Evolutionary conservation across 2,888 invertebrate species (phyloP), one percentile per base, ranked within the genome.

Genomic region (Lysandra coridon): DNA sequence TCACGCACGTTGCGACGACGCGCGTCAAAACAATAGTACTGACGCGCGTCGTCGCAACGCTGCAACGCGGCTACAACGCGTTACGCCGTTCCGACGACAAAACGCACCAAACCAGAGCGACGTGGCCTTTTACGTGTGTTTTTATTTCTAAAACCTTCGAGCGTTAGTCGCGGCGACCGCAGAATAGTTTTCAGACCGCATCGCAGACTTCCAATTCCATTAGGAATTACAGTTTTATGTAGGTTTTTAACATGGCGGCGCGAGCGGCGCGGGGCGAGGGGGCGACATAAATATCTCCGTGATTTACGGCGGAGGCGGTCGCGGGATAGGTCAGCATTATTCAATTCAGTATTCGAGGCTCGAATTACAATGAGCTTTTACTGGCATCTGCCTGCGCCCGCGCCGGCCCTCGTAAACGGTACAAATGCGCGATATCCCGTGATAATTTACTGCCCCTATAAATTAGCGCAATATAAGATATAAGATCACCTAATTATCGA

Each of bases 261-360:
- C 89, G 91, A 89, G 87, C 85, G 82, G 88, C 87, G 89, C 87
- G 82, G 90, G 90, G 89, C 86, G 87, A 83, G 89, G 88, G 92
- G 92, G 17, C 57, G 92, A 94, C 94, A 94, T 94, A 94, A 94
- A 94, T 94, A 94, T 94, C 94, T 93, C 89, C 88, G 93, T 94
- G 94, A 94, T 94, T 94, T 94, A 94, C 91, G 93, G 87, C 85
- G 89, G 88, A 91, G 90, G 92, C 91, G 94, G 94, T 92, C 93
- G 93, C 93, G 91, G 94, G 94, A 94, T 94, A 94, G 94, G 94
- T 94, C 94, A 94, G 94, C 93, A 94, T 94, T 94, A 94, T 94
- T 94, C 94, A 94, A 94, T 94, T 94, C 94, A 93, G 93, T 94
- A 93, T 94, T 94, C 93, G 93, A 94, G 90, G 89, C 91, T 94